These are phyloP conservation scores for Mormyrus proboscirostris DNA, from an alignment of 2,797 vertebrate genomes.

Conservation along the genomic window DNA sequence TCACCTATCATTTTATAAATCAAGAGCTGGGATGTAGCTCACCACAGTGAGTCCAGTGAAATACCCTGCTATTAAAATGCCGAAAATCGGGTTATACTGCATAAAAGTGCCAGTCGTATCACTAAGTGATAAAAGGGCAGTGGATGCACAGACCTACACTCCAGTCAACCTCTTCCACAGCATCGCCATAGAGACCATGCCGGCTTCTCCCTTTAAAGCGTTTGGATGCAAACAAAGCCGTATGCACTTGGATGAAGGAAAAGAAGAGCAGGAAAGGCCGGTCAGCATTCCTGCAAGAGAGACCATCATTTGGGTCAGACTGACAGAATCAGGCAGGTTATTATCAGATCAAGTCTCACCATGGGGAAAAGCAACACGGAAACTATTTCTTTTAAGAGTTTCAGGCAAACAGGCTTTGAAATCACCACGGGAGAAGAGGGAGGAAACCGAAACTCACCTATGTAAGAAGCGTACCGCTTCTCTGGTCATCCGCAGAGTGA, in stretches of 20 bases:
- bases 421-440: not conserved
- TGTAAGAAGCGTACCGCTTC: conserved; percentile 68
- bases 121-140: not conserved
- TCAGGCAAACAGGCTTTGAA: not conserved
- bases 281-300: conserved; percentile 55
- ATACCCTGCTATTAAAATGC: not conserved
- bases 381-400: not conserved
- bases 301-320: not conserved
- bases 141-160: conserved; percentile 69
- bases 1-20: not conserved
- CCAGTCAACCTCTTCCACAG: conserved; percentile 86
- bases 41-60: not conserved
- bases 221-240: conserved; percentile 68
- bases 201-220: conserved; percentile 67
- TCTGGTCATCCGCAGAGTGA: conserved; percentile 70
- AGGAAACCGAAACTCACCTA: conserved; percentile 51
- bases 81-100: not conserved
- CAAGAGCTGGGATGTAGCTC: not conserved
- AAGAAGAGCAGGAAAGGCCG: conserved; percentile 75
- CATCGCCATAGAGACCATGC: conserved; percentile 79
- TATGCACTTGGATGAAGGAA: conserved; percentile 81
- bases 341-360: not conserved
- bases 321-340: not conserved
- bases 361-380: not conserved
- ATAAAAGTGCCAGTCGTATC: not conserved